A percentile compares a stretch with the other conserved stretches of the same genome.
Conservation (phyloP, 2,113 vertebrate species). For the Etheostoma spectabile region DNA sequence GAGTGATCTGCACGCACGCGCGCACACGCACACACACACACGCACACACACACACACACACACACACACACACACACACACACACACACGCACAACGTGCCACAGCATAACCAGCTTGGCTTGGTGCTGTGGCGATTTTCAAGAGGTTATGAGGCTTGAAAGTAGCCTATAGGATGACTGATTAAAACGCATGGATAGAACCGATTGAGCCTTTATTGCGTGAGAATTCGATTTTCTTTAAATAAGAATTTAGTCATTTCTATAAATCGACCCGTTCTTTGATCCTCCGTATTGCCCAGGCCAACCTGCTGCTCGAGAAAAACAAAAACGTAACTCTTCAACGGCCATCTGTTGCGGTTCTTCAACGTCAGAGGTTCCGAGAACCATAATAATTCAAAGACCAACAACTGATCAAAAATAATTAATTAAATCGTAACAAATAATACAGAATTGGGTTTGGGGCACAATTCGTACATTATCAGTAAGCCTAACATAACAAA, state of each 20-base stretch:
- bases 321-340: background rate
- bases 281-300: background rate
- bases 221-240: background rate
- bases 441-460: background rate
- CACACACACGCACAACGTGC: background rate
- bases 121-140: background rate
- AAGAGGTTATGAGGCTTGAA: background rate
- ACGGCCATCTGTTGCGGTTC: background rate
- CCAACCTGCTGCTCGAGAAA: background rate
- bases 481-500: background rate
- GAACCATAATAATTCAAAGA: no score
- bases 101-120: no score
- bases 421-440: background rate
- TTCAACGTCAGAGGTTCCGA: no score
- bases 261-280: background rate
- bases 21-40: background rate
- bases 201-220: background rate
- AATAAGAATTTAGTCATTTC: background rate
- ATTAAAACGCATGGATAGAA: no score
- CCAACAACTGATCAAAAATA: background rate
- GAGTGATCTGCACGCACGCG: slow-evolving; percentile 6
- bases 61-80: background rate
- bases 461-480: background rate
- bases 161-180: background rate
- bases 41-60: slow-evolving; percentile 13